A percentile compares a stretch with the other conserved stretches of the same genome.
Conservation (phyloP, 1,140 invertebrate species). For the Hyposmocoma kahamanoa region DNA sequence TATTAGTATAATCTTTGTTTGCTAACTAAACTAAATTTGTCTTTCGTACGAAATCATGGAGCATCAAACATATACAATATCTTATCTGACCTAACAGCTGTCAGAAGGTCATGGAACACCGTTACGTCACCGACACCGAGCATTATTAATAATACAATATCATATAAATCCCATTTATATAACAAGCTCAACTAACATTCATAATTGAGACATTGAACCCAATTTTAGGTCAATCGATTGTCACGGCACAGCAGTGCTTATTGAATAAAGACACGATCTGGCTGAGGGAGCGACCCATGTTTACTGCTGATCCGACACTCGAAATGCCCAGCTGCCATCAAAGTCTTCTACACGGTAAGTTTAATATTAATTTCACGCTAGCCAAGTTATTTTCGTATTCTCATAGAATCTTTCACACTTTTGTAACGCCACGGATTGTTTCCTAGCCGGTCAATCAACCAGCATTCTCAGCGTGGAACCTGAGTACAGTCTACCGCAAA, state of each 20-base stretch:
- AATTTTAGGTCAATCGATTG: constrained; percentile 63
- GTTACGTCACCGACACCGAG: too few relatives aligned
- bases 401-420: not conserved
- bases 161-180: too few relatives aligned
- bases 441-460: constrained; percentile 34
- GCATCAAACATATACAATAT: too few relatives aligned
- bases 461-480: constrained; percentile 61
- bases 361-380: too few relatives aligned
- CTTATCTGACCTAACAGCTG: too few relatives aligned
- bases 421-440: not conserved
- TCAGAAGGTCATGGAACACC: too few relatives aligned
- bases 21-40: too few relatives aligned
- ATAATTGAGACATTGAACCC: constrained; percentile 45
- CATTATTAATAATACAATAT: too few relatives aligned
- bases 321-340: constrained; percentile 58
- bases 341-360: constrained; percentile 56
- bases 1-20: too few relatives aligned
- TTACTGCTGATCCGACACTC: constrained; percentile 43
- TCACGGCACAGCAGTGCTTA: constrained; percentile 61
- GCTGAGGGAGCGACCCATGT: constrained; percentile 60
- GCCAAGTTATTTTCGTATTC: too few relatives aligned
- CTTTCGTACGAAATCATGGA: too few relatives aligned
- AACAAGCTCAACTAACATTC: too few relatives aligned
- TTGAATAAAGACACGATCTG: constrained; percentile 69
- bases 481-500: constrained; percentile 63